Base-by-base conservation (phyloP, 2,888 invertebrate genomes). In the Steinernema scapterisci region DNA sequence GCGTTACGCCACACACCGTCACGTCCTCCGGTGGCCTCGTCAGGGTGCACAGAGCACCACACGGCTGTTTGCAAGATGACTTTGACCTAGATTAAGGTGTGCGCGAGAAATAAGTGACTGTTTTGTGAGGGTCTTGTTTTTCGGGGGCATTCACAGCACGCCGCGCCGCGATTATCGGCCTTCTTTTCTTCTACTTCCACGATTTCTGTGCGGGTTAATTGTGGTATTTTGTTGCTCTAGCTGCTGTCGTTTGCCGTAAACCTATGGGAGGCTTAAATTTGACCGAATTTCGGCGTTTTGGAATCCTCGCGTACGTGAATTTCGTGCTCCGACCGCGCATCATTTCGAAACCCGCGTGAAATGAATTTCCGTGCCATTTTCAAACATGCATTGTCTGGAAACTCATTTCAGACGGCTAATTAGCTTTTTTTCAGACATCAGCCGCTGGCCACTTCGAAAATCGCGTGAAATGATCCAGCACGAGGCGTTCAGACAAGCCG, bases 121-220 rank as follows among this genome's bases (percentile, higher is more conserved):
- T 54, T 54, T 19, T 23, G 54, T 25, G 63, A 63, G 63, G 63
- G 63, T 63, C 63, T 31, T 63, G 54, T 54, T 54, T 54, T 54
- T 54, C 25, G 54, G 25, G 48, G n/a, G 48, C n/a, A n/a, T 16
- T 44, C 45, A 44, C 16, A 16, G 45, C n/a, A n/a, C n/a, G 45
- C 45, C 45, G 45, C n/a, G 48, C 5, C 48, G 38, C 38, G 38
- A 38, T 38, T 38, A 38, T 38, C 38, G 38, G 3, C 38, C 38
- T 38, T 38, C 38, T 38, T 38, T 38, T 38, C 38, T 38, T 38
- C 38, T 38, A n/a, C n/a, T n/a, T n/a, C n/a, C n/a, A 45, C 45
- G 45, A 45, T 45, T 45, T 13, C 9, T 48, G 2, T 5, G 48
- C 48, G 48, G 6, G 2, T 19, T 48, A 16, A 19, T 48, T 48